A percentile compares a stretch with the other conserved stretches of the same genome.
These are phyloP conservation scores for Slavum lentiscoides DNA, from an alignment of 2,888 invertebrate genomes.

Conservation along the genomic window DNA sequence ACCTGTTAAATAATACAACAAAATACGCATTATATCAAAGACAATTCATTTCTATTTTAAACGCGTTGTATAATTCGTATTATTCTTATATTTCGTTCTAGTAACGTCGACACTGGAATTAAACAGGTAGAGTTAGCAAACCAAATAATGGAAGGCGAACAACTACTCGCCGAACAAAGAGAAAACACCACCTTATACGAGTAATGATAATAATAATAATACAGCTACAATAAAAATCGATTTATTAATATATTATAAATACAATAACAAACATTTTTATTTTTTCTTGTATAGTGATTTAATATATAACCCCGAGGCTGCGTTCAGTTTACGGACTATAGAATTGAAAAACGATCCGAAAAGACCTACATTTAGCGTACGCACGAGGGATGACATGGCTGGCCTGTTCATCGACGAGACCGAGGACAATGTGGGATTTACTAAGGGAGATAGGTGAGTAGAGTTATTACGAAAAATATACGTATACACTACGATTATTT, in stretches of 20 bases:
- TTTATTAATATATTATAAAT: too few relatives aligned
- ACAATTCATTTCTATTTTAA: too few relatives aligned
- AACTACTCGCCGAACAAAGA: constrained; percentile 55
- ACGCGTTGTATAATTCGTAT: too few relatives aligned
- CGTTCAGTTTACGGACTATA: constrained; percentile 66
- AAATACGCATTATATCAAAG: too few relatives aligned
- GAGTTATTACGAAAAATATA: too few relatives aligned
- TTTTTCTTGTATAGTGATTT: constrained; percentile 21
- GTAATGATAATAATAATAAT: constrained; percentile 54
- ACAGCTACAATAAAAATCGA: not conserved
- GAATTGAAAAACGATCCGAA: constrained; percentile 73
- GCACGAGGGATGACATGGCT: constrained; percentile 68
- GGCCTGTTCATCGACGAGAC: constrained; percentile 82
- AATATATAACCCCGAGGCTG: constrained; percentile 13
- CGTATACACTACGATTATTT: too few relatives aligned
- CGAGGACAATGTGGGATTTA: constrained; percentile 74
- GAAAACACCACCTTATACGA: constrained; percentile 56
- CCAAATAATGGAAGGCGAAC: constrained; percentile 72
- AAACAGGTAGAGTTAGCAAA: constrained; percentile 89
- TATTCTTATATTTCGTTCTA: too few relatives aligned
- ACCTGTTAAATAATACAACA: too few relatives aligned
- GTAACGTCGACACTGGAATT: too few relatives aligned
- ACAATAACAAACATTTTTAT: too few relatives aligned
- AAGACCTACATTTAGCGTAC: constrained; percentile 75
- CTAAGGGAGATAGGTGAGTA: constrained; percentile 70